Evolutionary conservation across 2,888 invertebrate genomes (phyloP), one percentile per base, ranked within the genome.

Genomic region (Pheosia gnoma): DNA sequence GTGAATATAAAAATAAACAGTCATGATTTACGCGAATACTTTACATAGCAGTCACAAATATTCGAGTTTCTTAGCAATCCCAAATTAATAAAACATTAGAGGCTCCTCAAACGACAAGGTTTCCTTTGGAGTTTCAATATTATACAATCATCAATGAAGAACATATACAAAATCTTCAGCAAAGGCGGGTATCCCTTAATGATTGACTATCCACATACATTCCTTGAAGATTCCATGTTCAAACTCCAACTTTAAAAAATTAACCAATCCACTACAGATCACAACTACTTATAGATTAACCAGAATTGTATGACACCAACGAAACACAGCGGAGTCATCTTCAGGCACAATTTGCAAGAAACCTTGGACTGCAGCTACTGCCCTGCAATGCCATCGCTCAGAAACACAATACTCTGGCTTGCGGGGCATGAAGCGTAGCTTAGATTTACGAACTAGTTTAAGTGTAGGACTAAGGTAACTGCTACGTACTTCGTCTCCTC

Each of bases 401-500:
- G 74, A 70, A 77, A 81, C 72, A 77, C 77, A 80, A 79, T 78
- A 78, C 72, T 70, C 66, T 67, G 64, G 72, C 68, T 65, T 64
- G 77, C 74, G 72, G 76, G 25, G 68, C 74, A 71, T 78, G 71
- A 78, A 79, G 72, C 67, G 64, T 67, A 70, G 78, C 80, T 75
- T 67, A 75, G 80, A 80, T 79, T 74, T 82, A 82, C 68, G 79
- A 83, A 84, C 79, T 83, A 84, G 84, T 85, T 83, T 79, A 82
- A 79, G 79, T 75, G 77, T 74, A 54, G 58, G 62, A 59, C 70
- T 59, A 64, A 84, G 83, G 81, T 83, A 81, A n/a, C 81, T 74
- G 71, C 85, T 25, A 91, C 94, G 88, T 93, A 93, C 93, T 91
- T 88, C 90, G 85, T 87, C 88, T 90, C 93, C 88, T 90, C 93